Percentiles rank a stretch among this genome's conserved stretches.
These are phyloP conservation scores for Folsomia candida DNA, from an alignment of 2,888 invertebrate genomes.

Conservation along the genomic window DNA sequence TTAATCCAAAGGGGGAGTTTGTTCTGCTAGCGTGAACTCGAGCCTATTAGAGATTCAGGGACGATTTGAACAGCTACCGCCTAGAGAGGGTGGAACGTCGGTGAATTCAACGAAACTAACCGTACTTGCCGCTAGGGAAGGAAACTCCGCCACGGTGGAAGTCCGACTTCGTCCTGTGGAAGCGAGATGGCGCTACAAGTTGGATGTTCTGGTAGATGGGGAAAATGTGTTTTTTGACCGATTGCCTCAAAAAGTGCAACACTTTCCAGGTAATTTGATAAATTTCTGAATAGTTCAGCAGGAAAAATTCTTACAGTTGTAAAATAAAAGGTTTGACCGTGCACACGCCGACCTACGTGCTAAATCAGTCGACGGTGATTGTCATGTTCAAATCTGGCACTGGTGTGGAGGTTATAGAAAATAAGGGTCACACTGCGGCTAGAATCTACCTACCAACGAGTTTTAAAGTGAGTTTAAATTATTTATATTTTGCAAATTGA, in stretches of 20 bases:
- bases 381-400: conserved; percentile 92
- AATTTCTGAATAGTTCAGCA: too few relatives aligned
- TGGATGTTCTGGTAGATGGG: conserved; percentile 87
- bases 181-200: conserved; percentile 84
- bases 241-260: conserved; percentile 80
- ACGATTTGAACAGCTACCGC: conserved; percentile 78
- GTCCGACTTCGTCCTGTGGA: conserved; percentile 78
- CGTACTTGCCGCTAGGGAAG: conserved; percentile 80
- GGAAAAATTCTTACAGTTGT: too few relatives aligned
- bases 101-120: conserved; percentile 79
- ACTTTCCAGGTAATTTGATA: conserved; percentile 86
- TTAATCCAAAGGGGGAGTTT: conserved; percentile 92
- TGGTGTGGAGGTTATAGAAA: conserved; percentile 87
- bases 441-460: conserved; percentile 83
- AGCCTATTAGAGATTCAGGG: conserved; percentile 72
- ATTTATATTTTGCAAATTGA: neutral
- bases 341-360: conserved; percentile 82
- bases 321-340: conserved; percentile 73
- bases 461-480: conserved; percentile 56
- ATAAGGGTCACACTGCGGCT: conserved; percentile 78
- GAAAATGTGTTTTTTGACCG: conserved; percentile 83
- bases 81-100: conserved; percentile 67
- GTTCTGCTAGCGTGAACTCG: conserved; percentile 75
- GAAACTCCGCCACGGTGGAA: conserved; percentile 80
- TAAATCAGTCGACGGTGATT: conserved; percentile 91